A percentile compares a stretch with the other conserved stretches of the same genome.
Conservation (phyloP, 2,888 invertebrate species). For the Hypsopygia costalis region DNA sequence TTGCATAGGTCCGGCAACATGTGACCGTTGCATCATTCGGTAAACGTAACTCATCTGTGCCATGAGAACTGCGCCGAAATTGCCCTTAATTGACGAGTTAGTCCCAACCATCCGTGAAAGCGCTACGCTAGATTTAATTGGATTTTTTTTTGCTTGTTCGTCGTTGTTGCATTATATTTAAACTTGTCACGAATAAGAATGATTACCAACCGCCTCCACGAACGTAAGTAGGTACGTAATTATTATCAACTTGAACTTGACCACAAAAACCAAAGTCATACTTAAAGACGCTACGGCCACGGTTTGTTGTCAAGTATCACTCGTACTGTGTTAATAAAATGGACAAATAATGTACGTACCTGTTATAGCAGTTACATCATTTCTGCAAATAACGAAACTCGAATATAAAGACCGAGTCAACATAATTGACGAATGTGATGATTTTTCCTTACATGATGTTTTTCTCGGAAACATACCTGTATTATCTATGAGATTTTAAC, state of each 20-base stretch:
- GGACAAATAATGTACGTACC: conserved; percentile 51
- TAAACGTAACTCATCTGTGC: conserved; percentile 28
- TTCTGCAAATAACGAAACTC: conserved; percentile 27
- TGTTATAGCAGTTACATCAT: conserved; percentile 63
- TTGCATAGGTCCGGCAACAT: conserved; percentile 60
- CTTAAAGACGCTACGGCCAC: conserved; percentile 34
- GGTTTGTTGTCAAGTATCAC: conserved; percentile 37
- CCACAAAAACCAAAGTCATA: conserved; percentile 57
- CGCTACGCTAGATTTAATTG: conserved; percentile 31
- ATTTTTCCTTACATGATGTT: conserved; percentile 1
- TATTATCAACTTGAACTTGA: conserved; percentile 63
- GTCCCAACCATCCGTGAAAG: conserved; percentile 42
- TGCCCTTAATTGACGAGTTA: conserved; percentile 72
- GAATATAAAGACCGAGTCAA: conserved; percentile 2
- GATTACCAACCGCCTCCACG: conserved; percentile 3
- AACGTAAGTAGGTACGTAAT: conserved; percentile 12
- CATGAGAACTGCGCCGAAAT: conserved; percentile 53
- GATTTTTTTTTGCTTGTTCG: conserved; percentile 8
- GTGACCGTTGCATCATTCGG: conserved; percentile 55
- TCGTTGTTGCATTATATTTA: not conserved
- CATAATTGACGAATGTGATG: not conserved
- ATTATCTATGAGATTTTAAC: no score
- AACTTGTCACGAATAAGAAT: not conserved
- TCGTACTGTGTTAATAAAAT: conserved; percentile 52
- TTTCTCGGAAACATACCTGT: no score